Conservation (phyloP, 2,113 vertebrate species). For the Electrona antarctica region DNA sequence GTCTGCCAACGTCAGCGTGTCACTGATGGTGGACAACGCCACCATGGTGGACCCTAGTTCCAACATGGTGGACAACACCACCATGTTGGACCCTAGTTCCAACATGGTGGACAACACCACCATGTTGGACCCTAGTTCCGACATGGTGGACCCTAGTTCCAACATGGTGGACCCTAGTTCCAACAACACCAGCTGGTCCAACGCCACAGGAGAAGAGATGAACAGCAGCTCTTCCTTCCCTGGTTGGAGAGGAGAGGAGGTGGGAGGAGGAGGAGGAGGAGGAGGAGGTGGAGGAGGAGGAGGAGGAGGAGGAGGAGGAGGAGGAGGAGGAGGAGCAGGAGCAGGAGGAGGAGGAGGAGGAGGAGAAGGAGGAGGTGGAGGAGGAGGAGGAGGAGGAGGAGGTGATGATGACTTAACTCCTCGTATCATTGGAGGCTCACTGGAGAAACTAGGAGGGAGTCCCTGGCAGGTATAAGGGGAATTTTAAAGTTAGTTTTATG, state of each 20-base stretch:
- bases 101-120: background rate
- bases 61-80: background rate
- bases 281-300: too few relatives aligned
- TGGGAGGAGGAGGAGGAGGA: background rate
- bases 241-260: too few relatives aligned
- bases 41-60: background rate
- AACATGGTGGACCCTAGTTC: background rate
- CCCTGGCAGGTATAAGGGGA: conserved; percentile 82
- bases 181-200: background rate
- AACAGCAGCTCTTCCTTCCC: too few relatives aligned
- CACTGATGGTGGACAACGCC: background rate
- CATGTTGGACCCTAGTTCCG: background rate
- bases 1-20: background rate
- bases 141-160: background rate
- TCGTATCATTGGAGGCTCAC: conserved; percentile 77
- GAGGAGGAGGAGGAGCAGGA: background rate
- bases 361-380: background rate
- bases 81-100: background rate
- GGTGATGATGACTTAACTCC: fast-evolving
- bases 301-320: background rate
- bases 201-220: background rate
- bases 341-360: background rate
- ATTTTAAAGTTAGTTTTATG: background rate
- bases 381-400: background rate
- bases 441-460: conserved; percentile 81